Percentiles rank a stretch among this genome's conserved stretches.
Conservation (phyloP, 2,113 vertebrate genomes). For the Neomonachus schauinslandi region DNA sequence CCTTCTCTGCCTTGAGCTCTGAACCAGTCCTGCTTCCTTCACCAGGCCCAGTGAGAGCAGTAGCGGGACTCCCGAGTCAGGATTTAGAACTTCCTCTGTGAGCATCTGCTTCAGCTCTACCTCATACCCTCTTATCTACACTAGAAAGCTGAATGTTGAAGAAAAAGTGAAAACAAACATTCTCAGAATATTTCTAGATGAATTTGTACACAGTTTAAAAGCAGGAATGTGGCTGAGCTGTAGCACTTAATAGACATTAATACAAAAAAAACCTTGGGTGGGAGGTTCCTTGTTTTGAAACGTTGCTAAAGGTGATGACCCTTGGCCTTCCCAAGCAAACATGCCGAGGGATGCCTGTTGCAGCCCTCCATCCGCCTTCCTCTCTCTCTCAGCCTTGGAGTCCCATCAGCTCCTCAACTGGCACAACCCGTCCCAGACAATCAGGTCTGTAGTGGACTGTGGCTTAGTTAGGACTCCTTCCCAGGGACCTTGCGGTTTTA, state of each 20-base stretch:
- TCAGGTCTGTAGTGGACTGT: neutral
- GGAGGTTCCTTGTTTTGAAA: neutral
- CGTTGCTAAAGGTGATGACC: neutral
- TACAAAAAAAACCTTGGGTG: neutral
- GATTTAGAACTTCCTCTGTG: neutral
- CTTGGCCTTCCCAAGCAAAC: neutral
- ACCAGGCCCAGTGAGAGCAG: neutral
- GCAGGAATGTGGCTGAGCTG: neutral
- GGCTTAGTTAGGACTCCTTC: neutral
- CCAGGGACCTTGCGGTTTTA: neutral
- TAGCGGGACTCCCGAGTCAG: neutral
- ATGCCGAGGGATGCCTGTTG: neutral
- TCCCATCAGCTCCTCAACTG: neutral
- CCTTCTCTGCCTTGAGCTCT: neutral
- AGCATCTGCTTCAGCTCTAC: neutral
- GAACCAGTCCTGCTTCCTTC: neutral
- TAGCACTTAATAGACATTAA: neutral
- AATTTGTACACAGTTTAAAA: slow-evolving; percentile 12
- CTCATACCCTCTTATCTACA: neutral
- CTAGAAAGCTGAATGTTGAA: neutral
- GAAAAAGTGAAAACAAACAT: slow-evolving; percentile 43
- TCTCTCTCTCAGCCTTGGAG: neutral
- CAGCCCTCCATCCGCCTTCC: neutral
- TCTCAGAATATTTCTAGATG: slow-evolving; percentile 36
- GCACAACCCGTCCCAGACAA: neutral